Evolutionary conservation across 2,888 invertebrate genomes (phyloP), one percentile per base, ranked within the genome.

Genomic region (Patella depressa): DNA sequence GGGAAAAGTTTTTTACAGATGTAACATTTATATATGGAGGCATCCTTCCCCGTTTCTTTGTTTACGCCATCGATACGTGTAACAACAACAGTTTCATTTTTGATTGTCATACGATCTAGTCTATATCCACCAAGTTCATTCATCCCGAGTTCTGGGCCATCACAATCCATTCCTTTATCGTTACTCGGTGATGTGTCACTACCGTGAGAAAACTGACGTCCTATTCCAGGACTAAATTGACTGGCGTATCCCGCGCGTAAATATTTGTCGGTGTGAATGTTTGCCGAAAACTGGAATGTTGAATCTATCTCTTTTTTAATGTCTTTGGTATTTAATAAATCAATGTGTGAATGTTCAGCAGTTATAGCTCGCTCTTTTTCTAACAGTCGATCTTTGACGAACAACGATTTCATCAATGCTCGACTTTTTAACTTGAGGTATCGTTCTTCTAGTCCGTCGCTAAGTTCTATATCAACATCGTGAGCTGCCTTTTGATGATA

Each of bases 11-110:
- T 87, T 57, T 88, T 85, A 80, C 91, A 91, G 73, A 90, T 81
- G 79, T 91, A 88, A 82, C 91, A 91, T 84, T 89, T 89, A 81
- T 87, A 91, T 54, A 90, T 84, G 19, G 89, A 87, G n/a, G 86
- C 81, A 69, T 85, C 84, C 73, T 86, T 84, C 7, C 89, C 89
- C 15, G 84, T 87, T n/a, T 80, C 75, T 29, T 85, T 73, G 79
- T 89, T 88, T 7, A 88, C 77, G 0, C 91, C 91, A 75, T 91
- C 90, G 34, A 91, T 79, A 45, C 89, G 78, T 0, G 90, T 88
- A 4, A 89, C 87, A 29, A 91, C 76, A 11, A 72, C 73, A 2
- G 53, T 59, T 17, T 73, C 76, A 19, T 75, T 75, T 54, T 79
- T 76, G 15, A 74, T 45, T 65, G 65, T 65, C 19, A 65, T 3